Evolutionary conservation across 2,888 invertebrate species (phyloP).

Genomic region (Conistra vaccinii): DNA sequence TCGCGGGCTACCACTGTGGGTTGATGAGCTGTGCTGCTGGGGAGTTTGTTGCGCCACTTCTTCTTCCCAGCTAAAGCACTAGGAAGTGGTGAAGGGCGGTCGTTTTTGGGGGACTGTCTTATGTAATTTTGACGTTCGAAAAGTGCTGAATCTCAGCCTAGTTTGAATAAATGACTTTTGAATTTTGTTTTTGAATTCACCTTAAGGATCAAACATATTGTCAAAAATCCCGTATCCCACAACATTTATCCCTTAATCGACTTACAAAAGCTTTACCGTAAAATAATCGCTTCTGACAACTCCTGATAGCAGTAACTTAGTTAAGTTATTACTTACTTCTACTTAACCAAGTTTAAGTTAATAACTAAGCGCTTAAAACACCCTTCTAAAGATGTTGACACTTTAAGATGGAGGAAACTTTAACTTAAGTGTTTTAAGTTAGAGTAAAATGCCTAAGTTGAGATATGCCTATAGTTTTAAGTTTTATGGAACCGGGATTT

Average conservation of each 20-base stretch:
- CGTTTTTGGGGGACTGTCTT: no score
- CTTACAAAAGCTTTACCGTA: conserved; percentile 51
- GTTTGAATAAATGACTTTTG: no score
- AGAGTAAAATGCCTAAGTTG: conserved; percentile 34
- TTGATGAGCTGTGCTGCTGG: no score
- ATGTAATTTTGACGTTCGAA: no score
- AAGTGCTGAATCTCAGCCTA: no score
- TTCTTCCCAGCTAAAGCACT: no score
- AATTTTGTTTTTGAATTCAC: no score
- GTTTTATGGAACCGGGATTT: conserved; percentile 33
- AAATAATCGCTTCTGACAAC: conserved; percentile 66
- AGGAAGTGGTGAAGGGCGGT: no score
- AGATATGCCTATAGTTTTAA: conserved; percentile 46
- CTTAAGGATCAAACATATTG: not conserved
- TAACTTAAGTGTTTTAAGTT: conserved; percentile 57
- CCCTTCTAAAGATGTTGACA: conserved; percentile 67
- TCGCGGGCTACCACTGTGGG: no score
- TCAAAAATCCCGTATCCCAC: not conserved
- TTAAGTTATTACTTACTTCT: conserved; percentile 63
- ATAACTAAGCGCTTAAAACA: conserved; percentile 67
- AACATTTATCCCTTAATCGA: conserved; percentile 13
- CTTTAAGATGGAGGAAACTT: conserved; percentile 58
- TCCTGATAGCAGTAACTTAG: conserved; percentile 59
- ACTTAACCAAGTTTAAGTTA: conserved; percentile 66
- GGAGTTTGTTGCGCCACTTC: no score